Evolutionary conservation across 2,113 vertebrate genomes (phyloP).

Genomic region (Ascaphus truei): DNA sequence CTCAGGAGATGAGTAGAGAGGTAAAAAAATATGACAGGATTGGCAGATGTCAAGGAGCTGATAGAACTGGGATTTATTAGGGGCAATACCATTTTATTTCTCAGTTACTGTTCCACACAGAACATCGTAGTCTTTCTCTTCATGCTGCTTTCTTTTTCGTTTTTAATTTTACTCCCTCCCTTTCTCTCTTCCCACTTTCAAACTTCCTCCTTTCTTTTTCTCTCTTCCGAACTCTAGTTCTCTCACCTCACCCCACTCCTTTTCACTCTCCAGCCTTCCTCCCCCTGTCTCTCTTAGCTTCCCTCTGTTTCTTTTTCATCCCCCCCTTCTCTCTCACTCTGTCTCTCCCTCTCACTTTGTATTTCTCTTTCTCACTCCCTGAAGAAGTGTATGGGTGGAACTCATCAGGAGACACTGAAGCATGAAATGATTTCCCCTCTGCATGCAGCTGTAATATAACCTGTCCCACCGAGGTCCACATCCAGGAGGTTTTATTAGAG

Average conservation of each 20-base stretch:
- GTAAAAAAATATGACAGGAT: neutral
- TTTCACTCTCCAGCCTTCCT: no score
- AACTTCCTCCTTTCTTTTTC: no score
- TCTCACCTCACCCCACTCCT: no score
- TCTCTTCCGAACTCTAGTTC: no score
- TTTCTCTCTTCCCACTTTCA: neutral
- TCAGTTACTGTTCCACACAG: neutral
- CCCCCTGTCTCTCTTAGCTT: no score
- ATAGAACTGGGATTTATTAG: neutral
- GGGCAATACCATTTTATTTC: neutral
- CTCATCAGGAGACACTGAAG: constrained; percentile 36
- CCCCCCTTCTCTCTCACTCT: neutral
- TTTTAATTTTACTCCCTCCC: neutral
- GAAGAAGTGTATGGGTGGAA: constrained; percentile 25
- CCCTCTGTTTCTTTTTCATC: no score
- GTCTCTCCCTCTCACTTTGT: neutral
- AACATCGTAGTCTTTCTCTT: neutral
- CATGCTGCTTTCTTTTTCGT: neutral
- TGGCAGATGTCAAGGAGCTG: neutral
- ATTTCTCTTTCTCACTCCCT: neutral
- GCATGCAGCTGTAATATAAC: constrained; percentile 33
- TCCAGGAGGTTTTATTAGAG: constrained; percentile 31
- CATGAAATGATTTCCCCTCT: constrained; percentile 36
- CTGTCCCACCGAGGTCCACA: constrained; percentile 29
- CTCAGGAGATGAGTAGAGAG: neutral